Evolutionary conservation across 2,113 vertebrate genomes (phyloP).

Genomic region (Polypterus senegalus): DNA sequence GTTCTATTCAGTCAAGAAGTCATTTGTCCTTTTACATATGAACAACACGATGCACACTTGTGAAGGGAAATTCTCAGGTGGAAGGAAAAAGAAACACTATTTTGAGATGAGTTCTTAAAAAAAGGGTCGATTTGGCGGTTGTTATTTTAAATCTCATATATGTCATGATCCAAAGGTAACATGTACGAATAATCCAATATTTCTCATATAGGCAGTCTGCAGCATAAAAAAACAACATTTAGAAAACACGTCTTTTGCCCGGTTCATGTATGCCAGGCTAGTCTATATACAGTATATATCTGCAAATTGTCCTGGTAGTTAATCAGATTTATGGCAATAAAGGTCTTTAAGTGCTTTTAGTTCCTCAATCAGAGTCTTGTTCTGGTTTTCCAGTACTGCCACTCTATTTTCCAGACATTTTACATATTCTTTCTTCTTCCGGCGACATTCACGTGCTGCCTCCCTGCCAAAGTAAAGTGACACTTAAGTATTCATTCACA

Average conservation of each 20-base stretch:
- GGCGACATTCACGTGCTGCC: slow-evolving; percentile 89
- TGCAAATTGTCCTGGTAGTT: slow-evolving; percentile 37
- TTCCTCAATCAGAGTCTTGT: slow-evolving; percentile 98
- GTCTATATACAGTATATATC: slow-evolving; percentile 58
- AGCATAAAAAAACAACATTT: slow-evolving; percentile 71
- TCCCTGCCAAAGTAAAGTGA: slow-evolving; percentile 53
- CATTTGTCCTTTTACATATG: too few relatives aligned
- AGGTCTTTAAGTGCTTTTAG: slow-evolving; percentile 99
- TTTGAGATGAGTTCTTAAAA: too few relatives aligned
- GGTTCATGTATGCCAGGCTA: slow-evolving; percentile 48
- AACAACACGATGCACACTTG: too few relatives aligned
- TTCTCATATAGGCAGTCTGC: slow-evolving; percentile 67
- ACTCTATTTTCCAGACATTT: slow-evolving; percentile 98
- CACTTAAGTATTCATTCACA: too few relatives aligned
- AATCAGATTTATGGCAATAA: slow-evolving; percentile 98
- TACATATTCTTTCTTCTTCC: slow-evolving; percentile 98
- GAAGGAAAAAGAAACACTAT: too few relatives aligned
- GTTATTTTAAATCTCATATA: too few relatives aligned
- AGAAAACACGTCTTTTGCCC: slow-evolving; percentile 67
- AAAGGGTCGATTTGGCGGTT: too few relatives aligned
- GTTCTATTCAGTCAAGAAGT: too few relatives aligned
- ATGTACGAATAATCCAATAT: too few relatives aligned
- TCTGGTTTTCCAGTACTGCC: slow-evolving; percentile 98
- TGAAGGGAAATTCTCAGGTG: too few relatives aligned
- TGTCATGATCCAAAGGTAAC: too few relatives aligned